Base-by-base conservation (phyloP, 2,113 vertebrate species). In the Zosterops borbonicus region DNA sequence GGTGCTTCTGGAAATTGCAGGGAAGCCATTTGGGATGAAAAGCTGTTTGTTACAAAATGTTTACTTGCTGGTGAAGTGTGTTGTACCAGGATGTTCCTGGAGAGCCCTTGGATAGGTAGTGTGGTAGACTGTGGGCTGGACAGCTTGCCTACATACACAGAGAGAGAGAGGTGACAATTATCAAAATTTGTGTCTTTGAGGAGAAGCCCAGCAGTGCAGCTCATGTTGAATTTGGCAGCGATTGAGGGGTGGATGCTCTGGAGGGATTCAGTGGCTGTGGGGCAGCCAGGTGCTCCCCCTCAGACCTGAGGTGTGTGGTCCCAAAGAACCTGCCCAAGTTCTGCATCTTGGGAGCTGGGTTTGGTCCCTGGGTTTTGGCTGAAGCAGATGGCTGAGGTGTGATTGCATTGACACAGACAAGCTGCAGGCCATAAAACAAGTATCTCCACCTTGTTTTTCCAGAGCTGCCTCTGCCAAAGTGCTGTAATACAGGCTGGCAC, bases 241-340 rank as follows among this genome's bases (percentile, higher is more conserved):
- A 12, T 14, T 12, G 23, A n/a, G 29, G 64, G 39, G 8, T 24
- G 55, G 25, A 19, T 18, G 22, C 12, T 37, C 33, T 14, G 22
- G 8, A 53, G 68, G 65, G 65, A 52, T 24, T 37, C 73, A 31
- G 33, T 0, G 0, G 50, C 76, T 49, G 12, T 31, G 46, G 63
- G 22, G 17, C 46, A 60, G 28, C 41, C 29, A 23, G 29, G n/a
- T 0, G 2, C 23, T 76, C 17, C 29, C n/a, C 28, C 64, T 63
- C 11, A 9, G n/a, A 37, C n/a, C 31, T 0, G 0, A 65, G 22
- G 4, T 25, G 22, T 3, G 1, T 9, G 9, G 39, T 70, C 42
- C 71, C 39, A 29, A 53, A 87, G 33, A 78, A 18, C 58, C 50
- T 60, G 22, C 20, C 33, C 0, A 1, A 65, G 19, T 42, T 83